A percentile compares a stretch with the other conserved stretches of the same genome.
Evolutionary conservation across 2,113 vertebrate species (phyloP).

Genomic region (Equus przewalskii): DNA sequence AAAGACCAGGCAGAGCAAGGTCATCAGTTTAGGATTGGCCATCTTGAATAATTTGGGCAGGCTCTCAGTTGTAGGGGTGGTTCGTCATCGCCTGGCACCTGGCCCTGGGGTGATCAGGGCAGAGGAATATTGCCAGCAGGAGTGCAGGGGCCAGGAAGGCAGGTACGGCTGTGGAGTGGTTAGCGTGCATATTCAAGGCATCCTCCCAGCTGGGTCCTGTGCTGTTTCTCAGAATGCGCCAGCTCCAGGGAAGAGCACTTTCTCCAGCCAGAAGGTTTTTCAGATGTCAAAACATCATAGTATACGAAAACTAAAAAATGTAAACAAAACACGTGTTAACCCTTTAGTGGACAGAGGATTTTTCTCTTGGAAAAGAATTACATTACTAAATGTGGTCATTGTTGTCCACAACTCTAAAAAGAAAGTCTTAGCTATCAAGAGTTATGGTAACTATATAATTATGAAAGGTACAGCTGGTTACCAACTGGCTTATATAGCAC

Average conservation of each 20-base stretch:
- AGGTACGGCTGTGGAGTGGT: background rate
- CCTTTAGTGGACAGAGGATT: background rate
- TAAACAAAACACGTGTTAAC: background rate
- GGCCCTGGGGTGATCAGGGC: background rate
- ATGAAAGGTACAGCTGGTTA: background rate
- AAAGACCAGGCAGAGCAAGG: background rate
- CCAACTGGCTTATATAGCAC: conserved; percentile 55
- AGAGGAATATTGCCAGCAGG: background rate
- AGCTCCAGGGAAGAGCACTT: background rate
- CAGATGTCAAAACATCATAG: background rate
- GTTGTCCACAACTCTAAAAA: background rate
- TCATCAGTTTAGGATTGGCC: background rate
- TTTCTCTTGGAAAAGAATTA: background rate
- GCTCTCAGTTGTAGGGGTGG: background rate
- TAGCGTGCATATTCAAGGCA: background rate
- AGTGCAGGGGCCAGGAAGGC: background rate
- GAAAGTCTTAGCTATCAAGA: background rate
- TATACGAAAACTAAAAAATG: background rate
- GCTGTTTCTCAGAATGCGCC: background rate
- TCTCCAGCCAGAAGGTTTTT: background rate
- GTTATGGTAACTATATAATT: conserved; percentile 13
- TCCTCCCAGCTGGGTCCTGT: background rate
- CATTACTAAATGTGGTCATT: conserved; percentile 1
- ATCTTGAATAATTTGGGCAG: background rate
- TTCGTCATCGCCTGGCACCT: background rate